These are phyloP conservation scores for Drosophila borborema DNA, from an alignment of 2,888 invertebrate genomes.

Conservation along the genomic window DNA sequence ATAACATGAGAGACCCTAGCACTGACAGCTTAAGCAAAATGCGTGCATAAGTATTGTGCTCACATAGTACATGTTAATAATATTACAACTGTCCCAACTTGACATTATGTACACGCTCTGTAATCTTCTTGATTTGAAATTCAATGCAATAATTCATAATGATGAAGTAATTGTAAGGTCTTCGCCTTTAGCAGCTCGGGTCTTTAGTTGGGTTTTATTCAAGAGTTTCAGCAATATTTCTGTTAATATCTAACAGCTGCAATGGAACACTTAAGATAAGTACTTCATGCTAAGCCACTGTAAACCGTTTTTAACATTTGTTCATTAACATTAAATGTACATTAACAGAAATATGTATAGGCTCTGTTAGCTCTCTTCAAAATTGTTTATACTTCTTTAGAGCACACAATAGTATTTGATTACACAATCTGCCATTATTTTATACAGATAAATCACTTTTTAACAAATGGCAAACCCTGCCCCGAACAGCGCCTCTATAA, in stretches of 20 bases:
- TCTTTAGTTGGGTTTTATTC: background rate
- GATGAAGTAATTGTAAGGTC: background rate
- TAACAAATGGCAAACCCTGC: background rate
- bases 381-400: background rate
- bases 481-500: constrained; percentile 20
- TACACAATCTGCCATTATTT: background rate
- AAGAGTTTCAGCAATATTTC: too few species aligned
- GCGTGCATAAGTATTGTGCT: too few species aligned
- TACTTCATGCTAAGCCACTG: background rate
- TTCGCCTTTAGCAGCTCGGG: too few species aligned
- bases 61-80: too few species aligned
- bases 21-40: too few species aligned
- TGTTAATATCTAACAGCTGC: background rate
- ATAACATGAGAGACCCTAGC: too few species aligned
- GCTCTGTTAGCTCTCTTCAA: background rate
- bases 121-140: background rate
- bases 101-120: background rate
- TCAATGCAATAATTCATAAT: background rate
- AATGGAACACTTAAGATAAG: background rate
- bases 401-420: background rate
- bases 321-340: background rate
- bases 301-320: background rate
- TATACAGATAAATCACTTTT: background rate
- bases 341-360: background rate
- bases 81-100: too few species aligned